A percentile compares a stretch with the other conserved stretches of the same genome.
Conservation (phyloP, 64 coral and sea anemone genomes). For the Pocillopora verrucosa region DNA sequence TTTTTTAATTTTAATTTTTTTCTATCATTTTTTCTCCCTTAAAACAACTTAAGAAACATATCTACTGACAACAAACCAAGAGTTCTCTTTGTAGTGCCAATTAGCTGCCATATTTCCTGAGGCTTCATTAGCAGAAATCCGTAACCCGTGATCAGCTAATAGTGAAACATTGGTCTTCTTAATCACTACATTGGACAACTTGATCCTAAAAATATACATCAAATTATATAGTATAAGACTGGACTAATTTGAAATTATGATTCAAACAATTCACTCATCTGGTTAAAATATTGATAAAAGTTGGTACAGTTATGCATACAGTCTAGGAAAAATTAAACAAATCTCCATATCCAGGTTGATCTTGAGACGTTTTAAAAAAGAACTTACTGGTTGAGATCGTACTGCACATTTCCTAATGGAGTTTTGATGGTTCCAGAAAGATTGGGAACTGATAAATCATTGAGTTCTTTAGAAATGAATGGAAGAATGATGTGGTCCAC, state of each 20-base stretch:
- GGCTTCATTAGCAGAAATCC: slow-evolving; percentile 29
- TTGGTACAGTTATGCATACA: too few species aligned
- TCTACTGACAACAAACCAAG: slow-evolving; percentile 23
- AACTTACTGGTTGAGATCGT: slow-evolving; percentile 49
- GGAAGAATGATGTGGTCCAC: slow-evolving; percentile 48
- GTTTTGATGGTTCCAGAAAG: slow-evolving; percentile 46
- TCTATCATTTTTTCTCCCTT: not conserved
- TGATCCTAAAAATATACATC: slow-evolving; percentile 21
- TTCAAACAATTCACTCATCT: too few species aligned
- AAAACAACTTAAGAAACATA: not conserved
- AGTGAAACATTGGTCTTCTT: slow-evolving; percentile 49
- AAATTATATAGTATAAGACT: not conserved
- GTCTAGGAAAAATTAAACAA: too few species aligned
- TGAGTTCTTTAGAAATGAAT: slow-evolving; percentile 58
- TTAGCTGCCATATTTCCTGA: slow-evolving; percentile 36
- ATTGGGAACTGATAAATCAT: slow-evolving; percentile 38
- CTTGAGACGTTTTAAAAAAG: too few species aligned
- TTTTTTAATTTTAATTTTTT: too few species aligned
- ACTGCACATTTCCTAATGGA: slow-evolving; percentile 45
- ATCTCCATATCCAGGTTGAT: too few species aligned
- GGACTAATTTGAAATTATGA: too few species aligned
- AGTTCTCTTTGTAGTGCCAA: slow-evolving; percentile 55
- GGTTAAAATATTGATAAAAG: too few species aligned
- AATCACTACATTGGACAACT: slow-evolving; percentile 53
- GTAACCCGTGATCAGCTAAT: slow-evolving; percentile 30